phyloP scores from a whole-genome alignment of 92 coral and sea anemone species.

The Palythoa heliodiscus region DNA sequence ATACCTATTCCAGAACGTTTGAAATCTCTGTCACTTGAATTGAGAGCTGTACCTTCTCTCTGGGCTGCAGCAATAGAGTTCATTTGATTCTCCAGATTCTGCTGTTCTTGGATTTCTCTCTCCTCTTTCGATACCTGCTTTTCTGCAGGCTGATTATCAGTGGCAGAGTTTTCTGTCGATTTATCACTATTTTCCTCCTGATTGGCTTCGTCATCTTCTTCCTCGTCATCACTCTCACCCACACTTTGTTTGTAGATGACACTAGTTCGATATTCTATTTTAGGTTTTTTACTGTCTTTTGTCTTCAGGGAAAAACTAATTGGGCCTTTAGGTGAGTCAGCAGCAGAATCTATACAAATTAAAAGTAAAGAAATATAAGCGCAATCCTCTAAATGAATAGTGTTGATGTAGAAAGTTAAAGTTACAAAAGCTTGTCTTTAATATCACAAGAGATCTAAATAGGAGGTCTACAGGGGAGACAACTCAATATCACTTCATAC shows the following conservation, averaged over 20 bases:
- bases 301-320: slow-evolving; percentile 94
- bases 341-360: neutral
- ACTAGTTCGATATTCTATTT: slow-evolving; percentile 91
- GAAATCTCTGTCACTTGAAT: too few relatives aligned
- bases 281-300: slow-evolving; percentile 80
- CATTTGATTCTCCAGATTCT: slow-evolving; percentile 62
- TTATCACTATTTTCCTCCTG: slow-evolving; percentile 46
- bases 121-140: slow-evolving; percentile 34
- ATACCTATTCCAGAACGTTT: too few relatives aligned
- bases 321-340: slow-evolving; percentile 58
- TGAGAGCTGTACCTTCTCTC: slow-evolving; percentile 63
- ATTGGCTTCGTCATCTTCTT: slow-evolving; percentile 63
- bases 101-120: slow-evolving; percentile 50
- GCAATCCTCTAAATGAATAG: too few relatives aligned
- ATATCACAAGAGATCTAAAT: too few relatives aligned
- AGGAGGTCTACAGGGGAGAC: too few relatives aligned
- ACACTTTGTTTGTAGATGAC: slow-evolving; percentile 89
- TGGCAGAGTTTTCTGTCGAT: slow-evolving; percentile 7
- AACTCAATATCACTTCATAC: too few relatives aligned
- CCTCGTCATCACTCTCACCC: slow-evolving; percentile 92
- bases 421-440: too few relatives aligned
- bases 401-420: too few relatives aligned
- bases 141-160: neutral
- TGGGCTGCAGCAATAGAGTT: slow-evolving; percentile 80
- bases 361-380: too few relatives aligned